Percentiles rank a stretch among this genome's conserved stretches.
Evolutionary conservation across 2,113 vertebrate genomes (phyloP).

Genomic region (Aleadryas rufinucha): DNA sequence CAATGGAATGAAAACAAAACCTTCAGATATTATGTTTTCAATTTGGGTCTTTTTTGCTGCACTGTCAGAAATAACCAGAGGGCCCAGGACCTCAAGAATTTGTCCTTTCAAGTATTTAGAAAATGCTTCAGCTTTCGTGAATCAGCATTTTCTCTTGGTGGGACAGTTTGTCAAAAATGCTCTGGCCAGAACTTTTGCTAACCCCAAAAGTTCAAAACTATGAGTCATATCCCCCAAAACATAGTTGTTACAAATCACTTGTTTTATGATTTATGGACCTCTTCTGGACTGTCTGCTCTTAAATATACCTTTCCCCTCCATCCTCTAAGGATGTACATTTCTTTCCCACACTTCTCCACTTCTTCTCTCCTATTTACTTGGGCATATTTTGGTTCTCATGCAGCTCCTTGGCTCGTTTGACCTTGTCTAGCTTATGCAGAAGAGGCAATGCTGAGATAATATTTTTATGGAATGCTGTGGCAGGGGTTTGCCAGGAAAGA

Average conservation of each 20-base stretch:
- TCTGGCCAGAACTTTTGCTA: conserved; percentile 1
- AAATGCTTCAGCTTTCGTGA: conserved; percentile 22
- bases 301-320: not conserved
- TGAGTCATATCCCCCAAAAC: conserved; percentile 21
- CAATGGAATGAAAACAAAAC: conserved; percentile 61
- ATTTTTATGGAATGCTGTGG: not conserved
- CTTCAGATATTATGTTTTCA: conserved; percentile 59
- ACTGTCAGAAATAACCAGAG: conserved; percentile 52
- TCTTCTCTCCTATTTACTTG: not conserved
- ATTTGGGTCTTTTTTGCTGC: conserved; percentile 39
- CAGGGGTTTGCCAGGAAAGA: not conserved
- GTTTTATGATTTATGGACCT: not conserved
- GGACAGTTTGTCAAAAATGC: not conserved
- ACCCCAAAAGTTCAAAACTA: not conserved
- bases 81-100: conserved; percentile 40
- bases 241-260: not conserved
- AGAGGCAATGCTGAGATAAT: not conserved
- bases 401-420: not conserved
- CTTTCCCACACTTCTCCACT: not conserved
- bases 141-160: conserved; percentile 49
- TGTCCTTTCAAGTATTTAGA: conserved; percentile 50
- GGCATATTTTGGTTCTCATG: not conserved
- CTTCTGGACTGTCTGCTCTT: not conserved
- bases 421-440: not conserved
- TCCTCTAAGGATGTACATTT: not conserved